A percentile compares a stretch with the other conserved stretches of the same genome.
Evolutionary conservation across 1,140 invertebrate genomes (phyloP).

Genomic region (Orussus abietinus): DNA sequence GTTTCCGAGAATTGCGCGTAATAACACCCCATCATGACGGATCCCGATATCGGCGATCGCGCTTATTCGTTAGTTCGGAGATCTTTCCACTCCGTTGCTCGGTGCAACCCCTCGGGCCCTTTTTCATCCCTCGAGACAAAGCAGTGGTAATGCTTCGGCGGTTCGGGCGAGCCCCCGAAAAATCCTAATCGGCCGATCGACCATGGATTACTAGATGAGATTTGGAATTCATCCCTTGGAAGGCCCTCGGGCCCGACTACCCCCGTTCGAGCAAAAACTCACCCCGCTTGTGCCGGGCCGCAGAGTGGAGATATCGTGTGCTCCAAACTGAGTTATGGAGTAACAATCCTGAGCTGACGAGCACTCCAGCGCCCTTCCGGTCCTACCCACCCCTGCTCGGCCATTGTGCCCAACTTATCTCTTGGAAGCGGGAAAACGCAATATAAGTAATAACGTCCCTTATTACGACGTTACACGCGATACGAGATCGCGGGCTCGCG

Average conservation of each 20-base stretch:
- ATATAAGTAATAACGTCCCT: constrained; percentile 34
- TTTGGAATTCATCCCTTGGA: too few relatives aligned
- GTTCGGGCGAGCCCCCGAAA: neutral
- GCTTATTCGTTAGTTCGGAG: too few relatives aligned
- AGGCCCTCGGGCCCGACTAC: too few relatives aligned
- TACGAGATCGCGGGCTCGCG: constrained; percentile 28
- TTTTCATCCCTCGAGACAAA: too few relatives aligned
- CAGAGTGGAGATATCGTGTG: too few relatives aligned
- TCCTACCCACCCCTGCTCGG: neutral
- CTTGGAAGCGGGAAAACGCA: constrained; percentile 13
- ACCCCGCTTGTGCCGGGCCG: neutral
- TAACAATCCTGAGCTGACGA: constrained; percentile 4
- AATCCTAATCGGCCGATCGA: neutral
- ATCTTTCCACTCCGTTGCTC: too few relatives aligned
- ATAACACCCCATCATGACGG: too few relatives aligned
- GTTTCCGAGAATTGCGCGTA: too few relatives aligned
- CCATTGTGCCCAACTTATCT: neutral
- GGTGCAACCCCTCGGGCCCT: neutral
- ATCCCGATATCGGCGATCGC: too few relatives aligned
- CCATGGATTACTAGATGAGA: too few relatives aligned
- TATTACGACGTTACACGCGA: constrained; percentile 33
- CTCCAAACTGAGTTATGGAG: constrained; percentile 14
- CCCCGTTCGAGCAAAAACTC: too few relatives aligned
- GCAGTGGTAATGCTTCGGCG: too few relatives aligned
- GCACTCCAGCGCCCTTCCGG: neutral